Percentiles rank a stretch among this genome's conserved stretches.
These are phyloP conservation scores for Cyprinodon diabolis DNA, from an alignment of 2,797 vertebrate species.

Conservation along the genomic window DNA sequence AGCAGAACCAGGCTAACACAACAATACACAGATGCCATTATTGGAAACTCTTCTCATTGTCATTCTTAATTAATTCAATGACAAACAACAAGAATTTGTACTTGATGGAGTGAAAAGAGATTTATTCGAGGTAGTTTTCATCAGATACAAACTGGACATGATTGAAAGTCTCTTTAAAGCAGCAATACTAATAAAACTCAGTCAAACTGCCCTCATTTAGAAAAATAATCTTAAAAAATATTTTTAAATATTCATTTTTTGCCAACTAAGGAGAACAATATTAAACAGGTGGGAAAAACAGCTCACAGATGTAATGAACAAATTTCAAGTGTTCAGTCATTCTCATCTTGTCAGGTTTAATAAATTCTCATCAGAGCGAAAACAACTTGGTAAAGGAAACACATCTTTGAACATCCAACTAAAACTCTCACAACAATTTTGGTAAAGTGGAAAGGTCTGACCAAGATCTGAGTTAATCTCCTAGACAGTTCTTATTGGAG, in stretches of 20 bases:
- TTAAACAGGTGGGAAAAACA: background rate
- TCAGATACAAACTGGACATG: slow-evolving; percentile 55
- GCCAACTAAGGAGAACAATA: background rate
- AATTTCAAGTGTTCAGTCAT: too few relatives aligned
- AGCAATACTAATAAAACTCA: slow-evolving; percentile 78
- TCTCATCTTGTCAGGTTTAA: background rate
- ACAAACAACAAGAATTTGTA: background rate
- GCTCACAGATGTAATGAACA: background rate
- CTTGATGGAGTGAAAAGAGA: slow-evolving; percentile 19
- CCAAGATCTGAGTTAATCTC: slow-evolving; percentile 9
- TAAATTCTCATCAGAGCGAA: background rate
- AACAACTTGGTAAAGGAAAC: background rate
- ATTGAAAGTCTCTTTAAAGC: slow-evolving; percentile 54
- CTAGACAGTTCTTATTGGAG: slow-evolving; percentile 47
- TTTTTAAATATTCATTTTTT: slow-evolving; percentile 1
- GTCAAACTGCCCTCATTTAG: slow-evolving; percentile 52
- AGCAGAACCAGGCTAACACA: too few relatives aligned
- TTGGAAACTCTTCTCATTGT: background rate
- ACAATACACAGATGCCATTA: too few relatives aligned
- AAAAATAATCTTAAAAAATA: slow-evolving; percentile 17
- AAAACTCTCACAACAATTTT: background rate
- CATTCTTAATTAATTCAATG: background rate
- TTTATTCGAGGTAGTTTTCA: slow-evolving; percentile 82
- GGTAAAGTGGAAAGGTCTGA: background rate
- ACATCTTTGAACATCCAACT: background rate